Percentiles rank a stretch among this genome's conserved stretches.
Evolutionary conservation across 2,888 invertebrate species (phyloP).

Genomic region (Diogma glabrata): DNA sequence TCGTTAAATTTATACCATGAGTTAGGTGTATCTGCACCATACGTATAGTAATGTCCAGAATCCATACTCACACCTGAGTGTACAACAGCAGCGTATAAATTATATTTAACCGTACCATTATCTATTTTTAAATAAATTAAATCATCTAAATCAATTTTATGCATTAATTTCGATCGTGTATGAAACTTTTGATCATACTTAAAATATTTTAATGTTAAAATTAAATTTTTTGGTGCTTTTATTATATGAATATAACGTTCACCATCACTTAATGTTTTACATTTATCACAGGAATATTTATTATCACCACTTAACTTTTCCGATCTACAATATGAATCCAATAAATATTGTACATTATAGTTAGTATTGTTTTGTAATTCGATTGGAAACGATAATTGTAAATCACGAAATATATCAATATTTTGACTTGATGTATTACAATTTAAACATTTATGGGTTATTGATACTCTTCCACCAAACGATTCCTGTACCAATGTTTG

Average conservation of each 20-base stretch:
- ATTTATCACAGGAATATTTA: conserved; percentile 68
- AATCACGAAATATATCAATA: conserved; percentile 67
- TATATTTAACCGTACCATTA: conserved; percentile 42
- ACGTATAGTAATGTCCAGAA: conserved; percentile 80
- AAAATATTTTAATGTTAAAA: conserved; percentile 72
- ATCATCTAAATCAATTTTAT: conserved; percentile 50
- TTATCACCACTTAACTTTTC: conserved; percentile 72
- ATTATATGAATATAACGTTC: conserved; percentile 57
- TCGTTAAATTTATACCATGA: conserved; percentile 77
- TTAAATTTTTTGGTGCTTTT: conserved; percentile 63
- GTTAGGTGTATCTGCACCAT: conserved; percentile 52
- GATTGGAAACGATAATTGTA: conserved; percentile 68
- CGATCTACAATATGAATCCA: conserved; percentile 65
- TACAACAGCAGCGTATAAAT: conserved; percentile 70
- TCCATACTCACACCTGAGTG: conserved; percentile 75
- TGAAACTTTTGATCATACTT: conserved; percentile 58
- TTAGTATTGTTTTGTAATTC: conserved; percentile 30
- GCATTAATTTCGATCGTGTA: conserved; percentile 67
- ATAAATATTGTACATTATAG: conserved; percentile 61
- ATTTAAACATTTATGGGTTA: conserved; percentile 59
- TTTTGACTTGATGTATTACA: conserved; percentile 62
- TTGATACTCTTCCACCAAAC: conserved; percentile 65
- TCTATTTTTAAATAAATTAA: conserved; percentile 40
- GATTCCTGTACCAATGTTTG: conserved; percentile 45
- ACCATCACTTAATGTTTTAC: conserved; percentile 63